Evolutionary conservation across 2,797 vertebrate species (phyloP), one percentile per base, ranked within the genome.

Genomic region (Cirrhinus molitorella): DNA sequence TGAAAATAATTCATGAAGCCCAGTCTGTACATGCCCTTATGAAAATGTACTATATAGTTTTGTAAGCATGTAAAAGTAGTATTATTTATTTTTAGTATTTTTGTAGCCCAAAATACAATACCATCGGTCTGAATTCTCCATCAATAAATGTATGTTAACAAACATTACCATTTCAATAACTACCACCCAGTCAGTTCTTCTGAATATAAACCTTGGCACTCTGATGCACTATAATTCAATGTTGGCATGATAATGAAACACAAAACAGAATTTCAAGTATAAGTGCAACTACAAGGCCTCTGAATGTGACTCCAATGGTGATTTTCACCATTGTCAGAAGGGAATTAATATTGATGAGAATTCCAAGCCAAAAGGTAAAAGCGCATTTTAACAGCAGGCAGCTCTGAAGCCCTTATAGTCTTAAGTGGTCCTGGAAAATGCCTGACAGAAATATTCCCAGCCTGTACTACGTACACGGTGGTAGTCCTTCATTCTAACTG

Each of bases 381-480:
- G 75, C 19, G 12, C 1, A 40, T 88, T 80, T 80, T 87, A 84
- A 57, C 11, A 66, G 51, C 37, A 59, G 45, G 14, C 23, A 51
- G 45, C 31, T 80, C 28, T 73, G 72, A 68, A 73, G 13, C 16
- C 17, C 25, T 78, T 70, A 61, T 40, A 55, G 23, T 79, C 59
- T 59, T 45, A 84, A 86, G 53, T 81, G 80, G 85, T 85, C 80
- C 63, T 85, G 72, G 76, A 87, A 89, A 88, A 86, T 61, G 76
- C 65, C 59, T 85, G 84, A 87, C 80, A 77, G 51, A 59, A 83
- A 63, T 81, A 79, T 68, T 78, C 45, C 28, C 72, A 84, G 81
- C 80, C 88, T 85, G 87, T 80, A 89, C 82, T 70, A 70, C 43
- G 72, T 75, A 63, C 61, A 68, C n/a, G 3, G 23, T 71, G 47